phyloP scores from a whole-genome alignment of 2,888 invertebrate species.

The Mimas tiliae region DNA sequence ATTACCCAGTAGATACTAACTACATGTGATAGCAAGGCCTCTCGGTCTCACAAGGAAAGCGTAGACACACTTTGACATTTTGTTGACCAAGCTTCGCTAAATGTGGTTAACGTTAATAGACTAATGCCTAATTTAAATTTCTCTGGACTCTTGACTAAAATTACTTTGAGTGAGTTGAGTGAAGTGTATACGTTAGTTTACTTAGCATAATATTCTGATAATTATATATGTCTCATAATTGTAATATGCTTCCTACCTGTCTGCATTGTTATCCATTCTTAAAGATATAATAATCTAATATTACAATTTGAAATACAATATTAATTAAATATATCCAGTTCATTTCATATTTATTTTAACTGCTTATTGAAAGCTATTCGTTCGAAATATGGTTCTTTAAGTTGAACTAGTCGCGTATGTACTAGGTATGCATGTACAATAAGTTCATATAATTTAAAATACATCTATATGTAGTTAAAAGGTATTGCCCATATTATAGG shows the following conservation, averaged over 20 bases:
- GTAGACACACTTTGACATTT: neutral
- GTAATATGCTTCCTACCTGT: neutral
- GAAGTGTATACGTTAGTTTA: too few relatives aligned
- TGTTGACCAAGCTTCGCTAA: slow-evolving; percentile 40
- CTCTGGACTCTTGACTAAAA: neutral
- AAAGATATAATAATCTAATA: too few relatives aligned
- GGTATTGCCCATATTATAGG: slow-evolving; percentile 24
- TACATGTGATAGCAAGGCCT: too few relatives aligned
- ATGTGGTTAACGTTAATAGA: slow-evolving; percentile 35
- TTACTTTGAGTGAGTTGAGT: neutral
- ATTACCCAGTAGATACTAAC: too few relatives aligned
- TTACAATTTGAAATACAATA: too few relatives aligned
- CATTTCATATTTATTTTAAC: neutral
- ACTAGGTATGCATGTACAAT: neutral
- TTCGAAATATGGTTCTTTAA: neutral
- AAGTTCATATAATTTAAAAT: slow-evolving; percentile 24
- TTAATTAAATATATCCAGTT: neutral
- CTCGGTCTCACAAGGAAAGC: neutral
- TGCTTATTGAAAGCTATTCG: neutral
- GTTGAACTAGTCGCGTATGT: neutral
- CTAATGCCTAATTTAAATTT: neutral
- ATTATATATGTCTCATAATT: too few relatives aligned
- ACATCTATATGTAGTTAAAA: slow-evolving; percentile 13
- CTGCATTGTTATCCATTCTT: neutral
- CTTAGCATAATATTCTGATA: too few relatives aligned